Evolutionary conservation across 92 coral and sea anemone genomes (phyloP).

Genomic region (Porites divaricata): DNA sequence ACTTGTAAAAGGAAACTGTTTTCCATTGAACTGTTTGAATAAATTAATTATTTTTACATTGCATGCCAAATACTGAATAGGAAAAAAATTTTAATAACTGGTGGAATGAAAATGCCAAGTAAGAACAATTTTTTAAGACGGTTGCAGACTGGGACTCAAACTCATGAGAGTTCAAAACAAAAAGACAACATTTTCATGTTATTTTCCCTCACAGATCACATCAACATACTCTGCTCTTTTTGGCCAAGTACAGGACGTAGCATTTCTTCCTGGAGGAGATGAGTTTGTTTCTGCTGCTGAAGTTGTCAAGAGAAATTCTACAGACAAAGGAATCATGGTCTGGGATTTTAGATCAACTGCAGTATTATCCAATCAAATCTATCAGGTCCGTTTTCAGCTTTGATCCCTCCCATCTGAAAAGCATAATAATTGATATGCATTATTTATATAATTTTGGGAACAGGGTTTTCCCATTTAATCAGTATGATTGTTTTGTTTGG

Average conservation of each 20-base stretch:
- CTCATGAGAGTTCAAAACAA: too few relatives aligned
- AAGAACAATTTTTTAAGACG: too few relatives aligned
- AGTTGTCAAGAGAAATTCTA: constrained; percentile 85
- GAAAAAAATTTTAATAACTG: too few relatives aligned
- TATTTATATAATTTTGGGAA: not conserved
- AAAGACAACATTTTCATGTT: not conserved
- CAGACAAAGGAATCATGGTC: constrained; percentile 98
- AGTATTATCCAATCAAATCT: constrained; percentile 92
- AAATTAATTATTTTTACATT: too few relatives aligned
- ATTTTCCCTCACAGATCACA: constrained; percentile 47
- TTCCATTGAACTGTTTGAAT: too few relatives aligned
- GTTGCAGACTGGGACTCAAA: too few relatives aligned
- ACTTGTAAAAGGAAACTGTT: too few relatives aligned
- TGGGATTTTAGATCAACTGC: constrained; percentile 96
- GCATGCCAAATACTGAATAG: too few relatives aligned
- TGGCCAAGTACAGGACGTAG: constrained; percentile 95
- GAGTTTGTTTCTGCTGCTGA: constrained; percentile 96
- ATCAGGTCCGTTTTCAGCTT: constrained; percentile 70
- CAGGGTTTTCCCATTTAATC: too few relatives aligned
- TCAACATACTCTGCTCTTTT: constrained; percentile 84
- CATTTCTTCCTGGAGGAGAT: constrained; percentile 84
- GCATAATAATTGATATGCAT: not conserved
- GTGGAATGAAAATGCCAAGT: too few relatives aligned
- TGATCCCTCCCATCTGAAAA: not conserved
- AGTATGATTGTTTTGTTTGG: too few relatives aligned